Percentiles rank a stretch among this genome's conserved stretches.
phyloP scores from a whole-genome alignment of 2,888 invertebrate species.

The Xestia c-nigrum region DNA sequence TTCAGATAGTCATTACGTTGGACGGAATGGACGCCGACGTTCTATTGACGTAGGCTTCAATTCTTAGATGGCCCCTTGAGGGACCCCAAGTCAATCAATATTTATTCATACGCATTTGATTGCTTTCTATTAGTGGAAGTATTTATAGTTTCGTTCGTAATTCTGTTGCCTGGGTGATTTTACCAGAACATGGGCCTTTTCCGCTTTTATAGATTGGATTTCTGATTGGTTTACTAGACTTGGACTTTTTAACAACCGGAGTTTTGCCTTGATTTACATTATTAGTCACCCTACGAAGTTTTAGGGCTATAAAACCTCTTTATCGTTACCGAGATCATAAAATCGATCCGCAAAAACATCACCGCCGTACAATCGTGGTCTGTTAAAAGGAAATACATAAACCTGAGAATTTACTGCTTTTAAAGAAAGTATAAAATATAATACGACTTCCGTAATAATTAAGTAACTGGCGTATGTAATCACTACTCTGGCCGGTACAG shows the following conservation, averaged over 20 bases:
- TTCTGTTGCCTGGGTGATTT: slow-evolving; percentile 33
- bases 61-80: slow-evolving; percentile 36
- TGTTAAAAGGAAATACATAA: slow-evolving; percentile 33
- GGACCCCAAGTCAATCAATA: slow-evolving; percentile 32
- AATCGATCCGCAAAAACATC: slow-evolving; percentile 32
- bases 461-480: slow-evolving; percentile 60
- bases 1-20: slow-evolving; percentile 34
- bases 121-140: slow-evolving; percentile 19
- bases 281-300: slow-evolving; percentile 11
- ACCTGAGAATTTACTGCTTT: slow-evolving; percentile 42
- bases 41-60: slow-evolving; percentile 41
- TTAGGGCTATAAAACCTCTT: slow-evolving; percentile 10
- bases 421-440: slow-evolving; percentile 45
- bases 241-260: neutral
- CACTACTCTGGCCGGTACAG: slow-evolving; percentile 44
- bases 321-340: slow-evolving; percentile 19
- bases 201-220: neutral
- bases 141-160: slow-evolving; percentile 15
- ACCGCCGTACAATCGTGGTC: slow-evolving; percentile 3
- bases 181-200: slow-evolving; percentile 3
- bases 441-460: slow-evolving; percentile 55
- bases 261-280: neutral
- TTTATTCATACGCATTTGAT: slow-evolving; percentile 24
- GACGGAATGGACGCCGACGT: slow-evolving; percentile 23
- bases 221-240: neutral